Base-by-base conservation (phyloP, 2,113 vertebrate species). In the Parus major region DNA sequence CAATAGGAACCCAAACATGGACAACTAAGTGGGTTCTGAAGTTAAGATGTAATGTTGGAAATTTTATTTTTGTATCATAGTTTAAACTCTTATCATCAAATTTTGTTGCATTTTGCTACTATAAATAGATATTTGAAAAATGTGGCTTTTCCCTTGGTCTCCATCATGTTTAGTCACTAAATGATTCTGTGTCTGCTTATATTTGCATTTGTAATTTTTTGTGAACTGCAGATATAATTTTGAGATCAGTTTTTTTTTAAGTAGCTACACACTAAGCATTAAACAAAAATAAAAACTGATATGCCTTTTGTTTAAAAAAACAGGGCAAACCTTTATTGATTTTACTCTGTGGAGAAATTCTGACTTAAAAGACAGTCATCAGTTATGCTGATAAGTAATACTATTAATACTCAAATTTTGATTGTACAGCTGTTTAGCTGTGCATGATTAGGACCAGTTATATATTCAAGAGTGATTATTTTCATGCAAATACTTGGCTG, bases 401-500 rank as follows among this genome's bases (percentile, higher is more conserved):
- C 18, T 57, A 75, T 35, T 81, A 92, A 89, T 86, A 84, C 65
- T 66, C 64, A 57, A 15, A 42, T 92, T 91, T 86, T 84, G 75
- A 78, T 81, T 87, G 85, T 84, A 87, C 44, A 89, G 87, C 44
- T 94, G 61, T 85, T 91, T 87, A 89, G 82, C 81, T 52, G 84
- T 84, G 65, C 84, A 82, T 64, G 41, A 94, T 92, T 89, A 94
- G 70, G 68, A 92, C 65, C 49, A 82, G 84, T 87, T 91, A 79
- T 41, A 82, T 90, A 94, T 66, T 90, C 82, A 83, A 83, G 82
- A 82, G 84, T 93, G 80, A 94, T 93, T 97, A 93, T 95, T 96
- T 93, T 96, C 92, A 97, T 95, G 91, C 91, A 95, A 96, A 95
- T 96, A 88, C 15, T 50, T 90, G 71, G 56, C 86, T 96, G 72